Evolutionary conservation across 2,797 vertebrate genomes (phyloP).

Genomic region (Silurus lanzhouensis): DNA sequence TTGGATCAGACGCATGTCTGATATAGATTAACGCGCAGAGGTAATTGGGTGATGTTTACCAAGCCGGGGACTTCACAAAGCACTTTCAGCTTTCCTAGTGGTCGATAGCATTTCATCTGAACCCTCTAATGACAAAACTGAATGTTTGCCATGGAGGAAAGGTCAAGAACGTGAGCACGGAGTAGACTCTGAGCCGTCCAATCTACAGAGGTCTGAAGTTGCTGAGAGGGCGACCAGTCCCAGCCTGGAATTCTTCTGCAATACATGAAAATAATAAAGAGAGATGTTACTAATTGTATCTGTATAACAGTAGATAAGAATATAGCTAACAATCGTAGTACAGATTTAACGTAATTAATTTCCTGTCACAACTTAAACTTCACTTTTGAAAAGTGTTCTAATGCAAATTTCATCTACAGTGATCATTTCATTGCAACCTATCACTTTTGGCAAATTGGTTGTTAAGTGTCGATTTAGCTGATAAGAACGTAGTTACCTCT

Average conservation of each 20-base stretch:
- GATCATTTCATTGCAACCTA: not conserved
- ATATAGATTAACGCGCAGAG: conserved; percentile 42
- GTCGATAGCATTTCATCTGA: conserved; percentile 49
- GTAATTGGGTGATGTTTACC: conserved; percentile 61
- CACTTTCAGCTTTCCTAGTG: conserved; percentile 24
- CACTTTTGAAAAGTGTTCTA: not conserved
- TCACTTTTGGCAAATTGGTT: not conserved
- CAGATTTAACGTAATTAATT: too few species aligned
- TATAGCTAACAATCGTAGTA: not conserved
- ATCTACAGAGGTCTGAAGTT: conserved; percentile 10
- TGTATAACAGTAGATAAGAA: not conserved
- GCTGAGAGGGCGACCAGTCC: conserved; percentile 1
- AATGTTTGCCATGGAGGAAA: conserved; percentile 32
- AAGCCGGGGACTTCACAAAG: conserved; percentile 42
- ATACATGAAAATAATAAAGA: not conserved
- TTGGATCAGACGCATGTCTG: conserved; percentile 30
- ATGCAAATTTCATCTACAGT: not conserved
- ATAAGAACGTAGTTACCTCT: not conserved
- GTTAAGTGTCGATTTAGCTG: not conserved
- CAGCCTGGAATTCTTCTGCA: not conserved
- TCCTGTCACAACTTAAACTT: not conserved
- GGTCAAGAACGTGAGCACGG: conserved; percentile 41
- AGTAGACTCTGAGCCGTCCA: conserved; percentile 9
- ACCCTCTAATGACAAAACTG: conserved; percentile 41
- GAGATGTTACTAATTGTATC: not conserved